Evolutionary conservation across 1,140 invertebrate genomes (phyloP).

Genomic region (Octopus sinensis): DNA sequence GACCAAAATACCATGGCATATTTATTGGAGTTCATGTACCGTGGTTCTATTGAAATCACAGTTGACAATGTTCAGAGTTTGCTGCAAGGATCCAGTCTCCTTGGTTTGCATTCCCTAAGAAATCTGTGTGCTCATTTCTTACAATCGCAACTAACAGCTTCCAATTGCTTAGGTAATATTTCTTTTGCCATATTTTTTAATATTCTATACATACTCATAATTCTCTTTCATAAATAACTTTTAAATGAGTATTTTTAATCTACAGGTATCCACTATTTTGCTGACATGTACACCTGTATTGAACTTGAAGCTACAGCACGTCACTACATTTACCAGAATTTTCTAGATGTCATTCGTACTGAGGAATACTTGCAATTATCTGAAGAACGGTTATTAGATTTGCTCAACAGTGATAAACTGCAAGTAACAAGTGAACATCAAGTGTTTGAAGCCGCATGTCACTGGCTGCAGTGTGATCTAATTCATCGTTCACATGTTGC

Average conservation of each 20-base stretch:
- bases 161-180: conserved; percentile 49
- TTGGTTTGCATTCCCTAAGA: conserved; percentile 51
- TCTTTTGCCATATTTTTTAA: neutral
- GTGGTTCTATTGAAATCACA: conserved; percentile 63
- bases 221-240: too few relatives aligned
- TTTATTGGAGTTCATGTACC: conserved; percentile 88
- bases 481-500: conserved; percentile 31
- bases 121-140: conserved; percentile 50
- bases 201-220: too few relatives aligned
- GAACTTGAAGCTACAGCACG: conserved; percentile 46
- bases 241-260: conserved; percentile 8
- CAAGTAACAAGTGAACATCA: conserved; percentile 56
- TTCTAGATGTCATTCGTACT: conserved; percentile 48
- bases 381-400: conserved; percentile 42
- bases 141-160: conserved; percentile 47
- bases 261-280: conserved; percentile 52
- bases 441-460: conserved; percentile 62
- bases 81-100: conserved; percentile 61
- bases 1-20: conserved; percentile 72
- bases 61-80: conserved; percentile 86
- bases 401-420: conserved; percentile 50
- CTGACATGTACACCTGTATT: conserved; percentile 51
- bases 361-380: conserved; percentile 52
- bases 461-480: conserved; percentile 48
- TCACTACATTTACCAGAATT: conserved; percentile 52